Evolutionary conservation across 2,888 invertebrate species (phyloP), one percentile per base, ranked within the genome.

Genomic region (Nyleta sp.): DNA sequence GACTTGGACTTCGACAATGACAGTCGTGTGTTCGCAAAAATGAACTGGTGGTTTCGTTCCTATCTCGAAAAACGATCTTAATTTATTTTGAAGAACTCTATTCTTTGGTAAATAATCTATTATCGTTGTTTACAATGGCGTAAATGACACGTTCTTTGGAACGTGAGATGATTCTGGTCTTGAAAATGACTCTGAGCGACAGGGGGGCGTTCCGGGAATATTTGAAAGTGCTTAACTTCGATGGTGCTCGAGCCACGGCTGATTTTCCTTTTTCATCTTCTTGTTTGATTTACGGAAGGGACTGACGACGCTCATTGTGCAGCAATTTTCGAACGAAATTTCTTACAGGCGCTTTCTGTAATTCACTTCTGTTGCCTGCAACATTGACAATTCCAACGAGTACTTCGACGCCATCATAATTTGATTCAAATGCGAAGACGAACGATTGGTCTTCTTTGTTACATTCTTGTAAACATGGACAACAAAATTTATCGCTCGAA

Each of bases 211-310:
- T 80, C 76, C 71, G 11, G 55, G 70, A 76, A 80, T 76, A 80
- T 80, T 77, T 71, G 73, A 80, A 80, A 74, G 76, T 73, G 62
- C 76, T 80, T 77, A 80, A 74, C 70, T 76, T 74, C 20, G 62
- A 68, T 65, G 71, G 72, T 71, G 40, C 70, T 74, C 35, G 33
- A 73, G 53, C 17, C 8, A 57, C 33, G 67, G 48, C 52, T 67
- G 53, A 77, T 78, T 80, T 80, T 75, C 64, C 71, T 71, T 72
- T 71, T 78, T 78, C 52, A 44, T 65, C 70, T 40, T 53, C 50
- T 71, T 62, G 74, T 74, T 73, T 80, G 80, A 71, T 74, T 80
- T 80, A 74, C 74, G 31, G 50, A 73, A 55, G 53, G 67, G 55
- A 68, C 71, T 17, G 46, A 17, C 22, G 40, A 52, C 33, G 65